Conservation (phyloP, 1,140 invertebrate species). For the Metaphire vulgaris region DNA sequence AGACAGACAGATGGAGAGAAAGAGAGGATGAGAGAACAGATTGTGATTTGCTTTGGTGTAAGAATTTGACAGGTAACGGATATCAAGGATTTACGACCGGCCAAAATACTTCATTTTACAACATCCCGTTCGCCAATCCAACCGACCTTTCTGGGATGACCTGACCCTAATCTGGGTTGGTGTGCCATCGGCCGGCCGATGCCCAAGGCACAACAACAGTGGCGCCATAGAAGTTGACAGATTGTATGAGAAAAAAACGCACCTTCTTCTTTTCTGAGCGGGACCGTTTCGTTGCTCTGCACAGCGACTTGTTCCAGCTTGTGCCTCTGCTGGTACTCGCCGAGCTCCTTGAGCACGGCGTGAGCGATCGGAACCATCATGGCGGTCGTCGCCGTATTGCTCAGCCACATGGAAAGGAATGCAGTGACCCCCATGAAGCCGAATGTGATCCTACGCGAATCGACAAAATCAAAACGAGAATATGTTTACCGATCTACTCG, state of each 20-base stretch:
- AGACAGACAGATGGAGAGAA: no score
- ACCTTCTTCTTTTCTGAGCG: neutral
- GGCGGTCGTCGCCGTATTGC: constrained; percentile 64
- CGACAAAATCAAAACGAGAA: no score
- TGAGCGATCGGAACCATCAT: constrained; percentile 54
- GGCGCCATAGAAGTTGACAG: neutral
- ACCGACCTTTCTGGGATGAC: neutral
- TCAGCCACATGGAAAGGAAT: constrained; percentile 78
- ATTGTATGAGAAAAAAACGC: neutral
- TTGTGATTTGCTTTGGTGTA: no score
- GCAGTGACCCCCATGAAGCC: constrained; percentile 70
- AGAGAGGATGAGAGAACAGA: no score
- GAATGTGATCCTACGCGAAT: constrained; percentile 28
- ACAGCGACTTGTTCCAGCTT: neutral
- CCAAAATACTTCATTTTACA: no score
- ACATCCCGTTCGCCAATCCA: no score
- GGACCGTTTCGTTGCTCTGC: neutral
- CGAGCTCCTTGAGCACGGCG: constrained; percentile 41
- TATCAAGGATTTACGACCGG: no score
- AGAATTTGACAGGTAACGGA: no score
- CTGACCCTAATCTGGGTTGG: neutral
- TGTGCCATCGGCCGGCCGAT: neutral
- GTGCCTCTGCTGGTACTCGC: constrained; percentile 14
- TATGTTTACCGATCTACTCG: neutral
- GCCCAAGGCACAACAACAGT: neutral